These are phyloP conservation scores for Aphrocallistes beatrix DNA, from an alignment of 37 sponge, comb jelly and placozoan species.

Conservation along the genomic window DNA sequence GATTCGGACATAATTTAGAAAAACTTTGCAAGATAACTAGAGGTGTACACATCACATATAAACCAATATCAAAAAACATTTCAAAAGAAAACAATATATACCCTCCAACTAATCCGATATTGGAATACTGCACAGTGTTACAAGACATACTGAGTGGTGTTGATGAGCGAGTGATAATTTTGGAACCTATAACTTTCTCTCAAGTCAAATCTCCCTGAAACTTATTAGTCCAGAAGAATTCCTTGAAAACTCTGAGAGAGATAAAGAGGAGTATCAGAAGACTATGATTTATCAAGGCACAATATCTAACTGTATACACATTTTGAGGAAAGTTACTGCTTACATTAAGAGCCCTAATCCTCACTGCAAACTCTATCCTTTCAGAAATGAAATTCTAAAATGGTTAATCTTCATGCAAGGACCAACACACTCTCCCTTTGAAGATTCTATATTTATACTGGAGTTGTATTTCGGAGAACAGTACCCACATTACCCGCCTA, in stretches of 20 bases:
- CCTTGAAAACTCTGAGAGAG: neutral
- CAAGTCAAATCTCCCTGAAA: neutral
- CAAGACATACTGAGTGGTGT: neutral
- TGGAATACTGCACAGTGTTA: neutral
- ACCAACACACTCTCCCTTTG: constrained; percentile 83
- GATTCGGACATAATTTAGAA: neutral
- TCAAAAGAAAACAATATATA: neutral
- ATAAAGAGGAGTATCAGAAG: neutral
- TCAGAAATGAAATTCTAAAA: neutral
- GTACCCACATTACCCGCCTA: constrained; percentile 96
- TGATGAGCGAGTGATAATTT: neutral
- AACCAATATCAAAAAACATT: neutral
- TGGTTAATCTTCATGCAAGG: constrained; percentile 42
- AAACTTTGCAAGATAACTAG: neutral
- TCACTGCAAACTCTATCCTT: neutral
- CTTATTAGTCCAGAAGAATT: neutral
- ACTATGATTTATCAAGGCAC: neutral
- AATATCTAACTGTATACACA: neutral
- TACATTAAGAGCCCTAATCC: neutral
- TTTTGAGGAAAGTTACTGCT: neutral
- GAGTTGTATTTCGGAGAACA: constrained; percentile 93
- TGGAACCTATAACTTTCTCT: neutral
- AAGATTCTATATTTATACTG: constrained; percentile 66
- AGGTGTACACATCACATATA: neutral
- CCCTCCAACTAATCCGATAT: neutral